Evolutionary conservation across 2,888 invertebrate genomes (phyloP), one percentile per base, ranked within the genome.

Genomic region (Phalangium opilio): DNA sequence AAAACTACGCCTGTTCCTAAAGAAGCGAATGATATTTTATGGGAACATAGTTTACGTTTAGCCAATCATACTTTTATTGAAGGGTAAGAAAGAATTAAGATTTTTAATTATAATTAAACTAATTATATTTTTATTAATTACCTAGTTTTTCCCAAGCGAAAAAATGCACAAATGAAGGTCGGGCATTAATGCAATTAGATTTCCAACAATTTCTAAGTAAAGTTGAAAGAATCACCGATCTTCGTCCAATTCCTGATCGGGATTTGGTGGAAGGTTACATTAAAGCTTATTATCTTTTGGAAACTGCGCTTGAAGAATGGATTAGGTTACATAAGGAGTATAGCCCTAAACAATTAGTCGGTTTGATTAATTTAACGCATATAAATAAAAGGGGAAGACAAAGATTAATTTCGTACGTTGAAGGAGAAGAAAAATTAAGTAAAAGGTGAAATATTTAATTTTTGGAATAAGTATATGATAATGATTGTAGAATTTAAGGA

Each of bases 111-210:
- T n/a, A n/a, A n/a, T n/a, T n/a, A n/a, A n/a, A n/a, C n/a, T n/a
- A n/a, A n/a, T n/a, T n/a, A n/a, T n/a, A n/a, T n/a, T n/a, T n/a
- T 8, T 27, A 17, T 36, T 36, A 2, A 10, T 14, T 36, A 5
- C 12, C 12, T 17, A 36, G 84, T 27, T 91, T 83, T 69, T 80
- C 89, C 0, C 81, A 79, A 60, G 83, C 86, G 0, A 86, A 83
- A 52, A 91, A 89, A 64, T 98, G 98, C 67, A 83, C 90, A 0
- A 89, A 90, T 58, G 95, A 90, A 19, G 98, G 98, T 0, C 71
- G 98, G 35, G 96, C 91, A 0, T 68, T 98, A 10, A 98, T 98
- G 96, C 95, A 95, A 63, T 70, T 98, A 18, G 98, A 98, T 71
- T 95, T 90, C 62, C 85, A 90, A 7, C 95, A 96, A 64, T 78